These are phyloP conservation scores for Centropus unirufus DNA, from an alignment of 2,113 vertebrate species.

Conservation along the genomic window DNA sequence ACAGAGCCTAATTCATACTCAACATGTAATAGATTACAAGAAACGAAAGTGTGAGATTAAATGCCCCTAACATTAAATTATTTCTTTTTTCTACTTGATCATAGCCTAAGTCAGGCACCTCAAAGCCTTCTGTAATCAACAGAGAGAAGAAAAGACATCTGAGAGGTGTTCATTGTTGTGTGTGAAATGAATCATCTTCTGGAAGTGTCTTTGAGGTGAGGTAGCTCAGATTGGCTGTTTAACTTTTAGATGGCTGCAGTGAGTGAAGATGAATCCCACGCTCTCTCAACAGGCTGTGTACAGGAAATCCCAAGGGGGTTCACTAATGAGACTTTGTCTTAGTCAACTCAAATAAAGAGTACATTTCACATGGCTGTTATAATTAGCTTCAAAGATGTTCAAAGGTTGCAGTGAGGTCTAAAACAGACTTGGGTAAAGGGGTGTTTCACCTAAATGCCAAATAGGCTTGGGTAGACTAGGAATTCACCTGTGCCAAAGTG, in stretches of 20 bases:
- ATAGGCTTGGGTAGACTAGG: background rate
- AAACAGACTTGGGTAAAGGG: background rate
- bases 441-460: background rate
- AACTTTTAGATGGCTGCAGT: background rate
- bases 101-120: background rate
- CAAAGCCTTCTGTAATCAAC: background rate
- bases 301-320: background rate
- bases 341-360: background rate
- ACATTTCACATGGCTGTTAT: background rate
- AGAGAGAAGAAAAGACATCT: background rate
- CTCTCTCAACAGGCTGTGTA: background rate
- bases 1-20: background rate
- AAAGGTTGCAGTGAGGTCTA: background rate
- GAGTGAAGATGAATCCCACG: background rate
- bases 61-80: background rate
- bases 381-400: background rate
- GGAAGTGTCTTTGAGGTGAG: background rate
- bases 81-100: background rate
- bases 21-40: background rate
- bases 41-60: background rate
- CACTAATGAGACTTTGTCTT: background rate
- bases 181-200: background rate
- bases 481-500: background rate
- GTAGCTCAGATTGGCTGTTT: background rate
- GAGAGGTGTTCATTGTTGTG: background rate